A percentile compares a stretch with the other conserved stretches of the same genome.
Evolutionary conservation across 2,888 invertebrate species (phyloP).

Genomic region (Ametastegia equiseti): DNA sequence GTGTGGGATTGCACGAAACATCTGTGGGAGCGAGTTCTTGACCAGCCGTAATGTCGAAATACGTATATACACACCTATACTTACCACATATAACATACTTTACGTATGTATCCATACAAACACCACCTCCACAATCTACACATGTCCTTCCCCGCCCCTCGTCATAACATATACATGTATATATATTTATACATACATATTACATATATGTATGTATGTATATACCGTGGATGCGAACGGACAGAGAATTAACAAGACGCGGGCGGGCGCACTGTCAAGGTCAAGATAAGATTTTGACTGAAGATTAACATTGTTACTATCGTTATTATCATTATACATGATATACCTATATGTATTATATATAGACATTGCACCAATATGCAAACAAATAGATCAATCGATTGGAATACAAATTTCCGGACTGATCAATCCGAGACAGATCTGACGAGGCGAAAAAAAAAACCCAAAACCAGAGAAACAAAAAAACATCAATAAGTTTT

Average conservation of each 20-base stretch:
- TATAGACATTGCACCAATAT: too few species aligned
- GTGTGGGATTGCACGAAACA: not conserved
- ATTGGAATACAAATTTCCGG: too few species aligned
- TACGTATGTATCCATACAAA: not conserved
- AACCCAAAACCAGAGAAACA: too few species aligned
- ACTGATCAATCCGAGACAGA: too few species aligned
- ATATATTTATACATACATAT: not conserved
- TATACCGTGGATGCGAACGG: not conserved
- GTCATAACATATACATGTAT: not conserved
- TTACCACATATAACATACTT: too few species aligned
- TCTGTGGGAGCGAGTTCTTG: constrained; percentile 32
- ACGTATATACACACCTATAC: not conserved
- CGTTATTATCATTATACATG: not conserved
- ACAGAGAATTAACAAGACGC: not conserved
- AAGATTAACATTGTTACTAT: too few species aligned
- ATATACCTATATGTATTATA: constrained; percentile 1
- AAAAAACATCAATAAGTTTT: too few species aligned
- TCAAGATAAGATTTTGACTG: constrained; percentile 9
- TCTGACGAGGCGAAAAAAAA: too few species aligned
- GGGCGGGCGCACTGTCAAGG: constrained; percentile 17
- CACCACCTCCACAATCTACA: too few species aligned
- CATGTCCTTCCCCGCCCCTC: too few species aligned
- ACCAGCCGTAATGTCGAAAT: constrained; percentile 43
- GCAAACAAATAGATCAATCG: too few species aligned
- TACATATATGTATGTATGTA: not conserved